phyloP scores from a whole-genome alignment of 2,888 invertebrate species.

The Uloborus plumipes region DNA sequence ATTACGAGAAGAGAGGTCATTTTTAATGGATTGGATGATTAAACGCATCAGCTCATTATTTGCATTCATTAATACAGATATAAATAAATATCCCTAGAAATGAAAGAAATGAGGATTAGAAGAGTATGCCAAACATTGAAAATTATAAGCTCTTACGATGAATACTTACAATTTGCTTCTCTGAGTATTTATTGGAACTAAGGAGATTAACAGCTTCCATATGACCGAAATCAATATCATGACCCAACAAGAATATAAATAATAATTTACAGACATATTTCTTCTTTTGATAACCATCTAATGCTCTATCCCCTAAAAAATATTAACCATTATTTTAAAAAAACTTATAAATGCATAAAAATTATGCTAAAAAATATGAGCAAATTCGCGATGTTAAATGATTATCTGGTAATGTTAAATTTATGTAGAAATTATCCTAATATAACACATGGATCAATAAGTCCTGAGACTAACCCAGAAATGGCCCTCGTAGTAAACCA shows the following conservation, averaged over 20 bases:
- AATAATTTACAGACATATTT: conserved; percentile 99
- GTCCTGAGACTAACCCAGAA: too few relatives aligned
- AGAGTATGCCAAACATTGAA: neutral
- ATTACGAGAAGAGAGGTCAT: conserved; percentile 94
- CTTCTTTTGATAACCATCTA: conserved; percentile 99
- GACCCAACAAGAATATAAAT: conserved; percentile 98
- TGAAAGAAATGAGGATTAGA: conserved; percentile 41
- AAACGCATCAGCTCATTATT: conserved; percentile 99
- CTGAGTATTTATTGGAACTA: conserved; percentile 99
- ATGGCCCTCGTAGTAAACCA: too few relatives aligned
- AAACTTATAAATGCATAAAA: too few relatives aligned
- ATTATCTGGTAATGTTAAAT: neutral
- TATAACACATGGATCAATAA: too few relatives aligned
- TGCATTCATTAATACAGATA: conserved; percentile 98
- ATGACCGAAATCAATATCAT: conserved; percentile 99
- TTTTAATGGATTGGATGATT: conserved; percentile 99
- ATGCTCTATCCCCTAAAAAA: conserved; percentile 88
- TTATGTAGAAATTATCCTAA: neutral
- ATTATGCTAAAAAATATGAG: too few relatives aligned
- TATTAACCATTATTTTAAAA: too few relatives aligned
- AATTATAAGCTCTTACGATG: conserved; percentile 16
- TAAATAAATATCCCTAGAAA: conserved; percentile 95
- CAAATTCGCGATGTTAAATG: neutral
- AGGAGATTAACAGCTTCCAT: conserved; percentile 99
- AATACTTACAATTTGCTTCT: conserved; percentile 90